Evolutionary conservation across 53 echinoderm and acorn worm species (phyloP), one percentile per base, ranked within the genome.

Genomic region (Hippasteria phrygiana): DNA sequence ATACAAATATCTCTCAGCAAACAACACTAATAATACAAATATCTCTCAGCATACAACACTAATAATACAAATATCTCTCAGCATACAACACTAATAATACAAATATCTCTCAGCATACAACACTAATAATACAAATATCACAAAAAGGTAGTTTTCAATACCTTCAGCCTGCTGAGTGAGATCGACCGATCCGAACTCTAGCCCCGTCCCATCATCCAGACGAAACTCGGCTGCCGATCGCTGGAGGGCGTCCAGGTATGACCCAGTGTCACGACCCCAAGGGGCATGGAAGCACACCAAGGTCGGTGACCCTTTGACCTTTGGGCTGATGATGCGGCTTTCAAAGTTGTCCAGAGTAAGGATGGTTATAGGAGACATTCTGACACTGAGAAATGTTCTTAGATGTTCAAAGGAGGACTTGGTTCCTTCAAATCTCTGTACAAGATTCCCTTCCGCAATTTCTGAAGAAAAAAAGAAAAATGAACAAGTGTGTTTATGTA

Each of bases 201-300:
- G 37, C 40, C 85, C 67, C 20, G 87, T 76, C 39, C 89, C 92
- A 53, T 88, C 76, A 5, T 80, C 81, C 26, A 36, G 56, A 47
- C 20, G 85, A 73, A 95, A 93, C 5, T 74, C 82, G 26, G 59
- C 28, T 41, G 84, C 74, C 43, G 97, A 82, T 48, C 86, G 83
- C 29, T 92, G 45, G 22, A 97, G 92, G 9, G 80, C 89, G 0
- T 88, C 64, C 41, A 97, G 80, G 39, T 94, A 95, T 9, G 77
- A 59, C 27, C 65, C 75, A 36, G 88, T 87, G 55, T 90, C 87
- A 14, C 87, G 64, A 43, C 90, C 97, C 97, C 97, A 97, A 40
- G 88, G 90, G 5, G 97, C 93, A 73, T 95, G 92, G 76, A 97
- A 95, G 92, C 95, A 95, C 24, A 97, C 80, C 42, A 97, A 66